Evolutionary conservation across 2,113 vertebrate species (phyloP), one percentile per base, ranked within the genome.

Genomic region (Pionites leucogaster): DNA sequence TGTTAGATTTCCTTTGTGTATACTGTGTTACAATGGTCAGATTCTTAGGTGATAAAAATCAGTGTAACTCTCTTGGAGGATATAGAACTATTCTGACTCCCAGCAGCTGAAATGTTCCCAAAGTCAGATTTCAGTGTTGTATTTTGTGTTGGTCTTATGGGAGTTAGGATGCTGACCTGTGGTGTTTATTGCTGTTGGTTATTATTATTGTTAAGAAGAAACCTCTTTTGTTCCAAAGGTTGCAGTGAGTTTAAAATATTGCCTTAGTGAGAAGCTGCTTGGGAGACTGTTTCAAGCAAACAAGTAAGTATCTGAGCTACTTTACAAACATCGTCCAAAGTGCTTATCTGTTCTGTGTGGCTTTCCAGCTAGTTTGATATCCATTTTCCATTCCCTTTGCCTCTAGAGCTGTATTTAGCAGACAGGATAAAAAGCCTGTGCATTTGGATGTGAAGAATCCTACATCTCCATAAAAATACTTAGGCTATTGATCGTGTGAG

Each of bases 191-290:
- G 44, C 50, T 77, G 20, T n/a, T 90, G 49, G 35, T 88, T 92
- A 42, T 94, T 82, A 27, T 95, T 82, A 29, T 42, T 87, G 35
- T 82, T 65, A 76, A 87, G 86, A 94, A 64, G n/a, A 82, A 88
- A 47, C 10, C 42, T 10, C 33, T 90, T 81, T 52, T 29, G 15
- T 86, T 95, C 62, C 68, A 64, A 81, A 50, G 64, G 27, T 27
- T 88, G 52, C 57, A 62, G 7, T 37, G 86, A 81, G 50, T 72
- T 86, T 68, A 63, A 81, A 57, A 11, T 35, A 37, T 31, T 64
- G 62, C 44, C 8, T 79, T 79, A 41, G 55, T 47, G 76, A 75
- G 42, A 84, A 88, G 65, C 35, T 82, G 24, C 72, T 81, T 72
- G 64, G 37, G 77, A 84, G 64, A 27, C 9, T n/a, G 31, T 76